These are phyloP conservation scores for Epicampocera succincta DNA, from an alignment of 2,888 invertebrate species.

Conservation along the genomic window DNA sequence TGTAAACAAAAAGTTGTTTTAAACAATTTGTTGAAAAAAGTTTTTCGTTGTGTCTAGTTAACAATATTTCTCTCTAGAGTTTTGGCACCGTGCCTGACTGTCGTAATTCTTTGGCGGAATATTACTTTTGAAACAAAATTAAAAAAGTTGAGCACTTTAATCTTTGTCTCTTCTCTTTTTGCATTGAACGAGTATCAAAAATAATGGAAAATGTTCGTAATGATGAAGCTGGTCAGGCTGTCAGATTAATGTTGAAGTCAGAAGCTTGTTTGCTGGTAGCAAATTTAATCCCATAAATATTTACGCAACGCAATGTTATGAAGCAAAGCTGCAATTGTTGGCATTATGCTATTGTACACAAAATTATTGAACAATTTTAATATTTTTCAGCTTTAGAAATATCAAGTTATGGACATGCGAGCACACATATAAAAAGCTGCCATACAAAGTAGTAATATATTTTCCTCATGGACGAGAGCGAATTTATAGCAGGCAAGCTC, in stretches of 20 bases:
- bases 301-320: conserved; percentile 35
- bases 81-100: conserved; percentile 32
- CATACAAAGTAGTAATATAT: too few species aligned
- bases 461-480: too few species aligned
- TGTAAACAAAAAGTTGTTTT: conserved; percentile 53
- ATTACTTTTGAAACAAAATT: conserved; percentile 51
- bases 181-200: conserved; percentile 9
- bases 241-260: conserved; percentile 29
- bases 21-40: conserved; percentile 54
- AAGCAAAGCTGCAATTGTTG: conserved; percentile 1
- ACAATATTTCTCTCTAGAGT: conserved; percentile 22
- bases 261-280: conserved; percentile 31
- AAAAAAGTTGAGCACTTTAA: conserved; percentile 61
- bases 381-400: too few species aligned
- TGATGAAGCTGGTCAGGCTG: conserved; percentile 43
- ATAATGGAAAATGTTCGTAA: conserved; percentile 28
- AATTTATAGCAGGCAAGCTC: too few species aligned
- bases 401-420: too few species aligned
- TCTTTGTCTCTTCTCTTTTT: conserved; percentile 10
- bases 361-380: neutral
- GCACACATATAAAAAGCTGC: too few species aligned
- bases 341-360: neutral
- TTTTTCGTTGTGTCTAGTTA: conserved; percentile 52
- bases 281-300: conserved; percentile 24
- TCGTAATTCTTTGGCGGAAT: conserved; percentile 21